Percentiles rank a stretch among this genome's conserved stretches.
phyloP scores from a whole-genome alignment of 2,113 vertebrate genomes.

The Seriola quinqueradiata region DNA sequence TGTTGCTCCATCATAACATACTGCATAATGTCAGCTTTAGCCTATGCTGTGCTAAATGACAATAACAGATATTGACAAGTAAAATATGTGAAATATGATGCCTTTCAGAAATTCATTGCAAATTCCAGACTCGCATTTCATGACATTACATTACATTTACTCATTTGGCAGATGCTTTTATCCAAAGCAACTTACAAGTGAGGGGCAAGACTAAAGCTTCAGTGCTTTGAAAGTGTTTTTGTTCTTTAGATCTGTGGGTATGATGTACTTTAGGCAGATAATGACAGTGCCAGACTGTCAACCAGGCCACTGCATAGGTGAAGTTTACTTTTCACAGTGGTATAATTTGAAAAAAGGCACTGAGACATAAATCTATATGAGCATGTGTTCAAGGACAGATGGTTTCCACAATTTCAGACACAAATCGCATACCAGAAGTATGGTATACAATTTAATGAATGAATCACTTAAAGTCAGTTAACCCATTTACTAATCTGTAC shows the following conservation, averaged over 20 bases:
- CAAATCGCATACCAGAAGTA: slow-evolving; percentile 30
- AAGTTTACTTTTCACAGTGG: neutral
- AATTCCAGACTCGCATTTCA: neutral
- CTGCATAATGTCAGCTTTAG: neutral
- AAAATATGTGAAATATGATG: slow-evolving; percentile 5
- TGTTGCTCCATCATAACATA: slow-evolving; percentile 17
- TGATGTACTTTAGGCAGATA: slow-evolving; percentile 2
- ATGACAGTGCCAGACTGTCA: neutral
- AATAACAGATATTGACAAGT: slow-evolving; percentile 5
- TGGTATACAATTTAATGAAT: neutral
- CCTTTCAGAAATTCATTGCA: neutral
- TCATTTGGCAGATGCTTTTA: no score
- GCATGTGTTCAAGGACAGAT: slow-evolving; percentile 6
- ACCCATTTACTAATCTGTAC: slow-evolving; percentile 24
- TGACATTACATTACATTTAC: no score
- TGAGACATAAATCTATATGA: neutral
- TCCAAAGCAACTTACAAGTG: no score
- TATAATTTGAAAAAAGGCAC: neutral
- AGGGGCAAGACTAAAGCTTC: no score
- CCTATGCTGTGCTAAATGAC: neutral
- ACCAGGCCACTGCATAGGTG: neutral
- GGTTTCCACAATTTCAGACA: slow-evolving; percentile 2
- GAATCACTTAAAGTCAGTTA: slow-evolving; percentile 31
- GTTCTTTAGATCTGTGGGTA: slow-evolving; percentile 7
- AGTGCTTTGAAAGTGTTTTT: neutral